Percentiles rank a stretch among this genome's conserved stretches.
Conservation (phyloP, 2,113 vertebrate species). For the Felis chaus region DNA sequence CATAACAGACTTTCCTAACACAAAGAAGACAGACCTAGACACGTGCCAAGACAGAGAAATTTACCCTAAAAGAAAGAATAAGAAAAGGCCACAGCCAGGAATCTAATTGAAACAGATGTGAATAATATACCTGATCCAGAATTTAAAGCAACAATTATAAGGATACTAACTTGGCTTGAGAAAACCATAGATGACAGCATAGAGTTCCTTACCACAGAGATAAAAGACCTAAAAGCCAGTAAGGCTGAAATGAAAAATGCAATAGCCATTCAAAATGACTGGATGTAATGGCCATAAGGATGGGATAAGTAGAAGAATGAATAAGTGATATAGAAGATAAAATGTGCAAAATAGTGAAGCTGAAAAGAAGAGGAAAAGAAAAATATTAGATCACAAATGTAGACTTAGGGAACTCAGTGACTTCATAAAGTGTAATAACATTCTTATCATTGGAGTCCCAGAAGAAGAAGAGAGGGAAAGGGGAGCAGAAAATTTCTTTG, state of each 20-base stretch:
- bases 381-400: no score
- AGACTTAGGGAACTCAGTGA: no score
- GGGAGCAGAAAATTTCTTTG: no score
- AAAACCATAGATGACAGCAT: background rate
- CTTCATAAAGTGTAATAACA: no score
- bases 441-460: no score
- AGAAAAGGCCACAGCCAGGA: background rate
- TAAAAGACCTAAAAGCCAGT: background rate
- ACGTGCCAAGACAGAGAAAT: background rate
- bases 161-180: background rate
- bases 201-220: background rate
- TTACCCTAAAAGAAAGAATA: background rate
- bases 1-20: background rate
- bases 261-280: background rate
- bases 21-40: background rate
- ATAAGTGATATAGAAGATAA: background rate
- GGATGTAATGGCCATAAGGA: background rate
- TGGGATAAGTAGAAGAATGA: background rate
- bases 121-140: background rate
- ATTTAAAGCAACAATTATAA: background rate
- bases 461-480: no score
- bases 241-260: background rate
- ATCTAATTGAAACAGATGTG: background rate
- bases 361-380: no score
- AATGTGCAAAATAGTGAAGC: no score